Evolutionary conservation across 37 sponge, comb jelly and placozoan species (phyloP), one percentile per base, ranked within the genome.

Genomic region (Bolinopsis microptera): DNA sequence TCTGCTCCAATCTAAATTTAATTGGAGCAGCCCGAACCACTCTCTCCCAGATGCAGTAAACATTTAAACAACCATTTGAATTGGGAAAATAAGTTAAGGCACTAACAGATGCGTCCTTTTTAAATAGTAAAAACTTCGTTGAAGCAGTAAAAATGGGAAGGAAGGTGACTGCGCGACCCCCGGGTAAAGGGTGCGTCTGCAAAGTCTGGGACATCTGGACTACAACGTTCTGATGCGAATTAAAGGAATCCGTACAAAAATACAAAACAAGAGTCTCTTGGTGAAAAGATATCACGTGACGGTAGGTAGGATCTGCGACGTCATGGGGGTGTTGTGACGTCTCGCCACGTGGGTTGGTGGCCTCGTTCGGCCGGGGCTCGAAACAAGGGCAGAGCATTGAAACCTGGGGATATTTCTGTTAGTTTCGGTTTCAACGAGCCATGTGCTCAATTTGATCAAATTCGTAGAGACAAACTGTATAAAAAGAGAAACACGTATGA

Each of bases 71-170:
- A n/a, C n/a, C n/a, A 48, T 48, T 48, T 48, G 61, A 48, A 48
- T 48, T 48, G 61, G 9, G 61, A 48, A 48, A 48, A 48, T 48
- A 48, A 48, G 61, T 48, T 48, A 48, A 48, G 61, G 61, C 61
- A 48, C 61, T 48, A 48, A 48, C 61, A 48, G 61, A 48, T 48
- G 61, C 61, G 61, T 18, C 61, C 61, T 48, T 77, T 77, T 77
- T 77, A 77, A 77, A 77, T 77, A 35, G 32, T 77, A 77, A 77
- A 77, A 77, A 77, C 80, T 77, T 77, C 80, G 33, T 77, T 77
- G 80, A 77, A 77, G 80, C 80, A 77, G 33, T 77, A 33, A 77
- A 77, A 77, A 77, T 32, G 80, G 80, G 34, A 77, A 77, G 80
- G 61, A 48, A 48, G 5, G 13, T 48, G 61, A 48, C 61, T 5